Evolutionary conservation across 2,797 vertebrate genomes (phyloP).

Genomic region (Enoplosus armatus): DNA sequence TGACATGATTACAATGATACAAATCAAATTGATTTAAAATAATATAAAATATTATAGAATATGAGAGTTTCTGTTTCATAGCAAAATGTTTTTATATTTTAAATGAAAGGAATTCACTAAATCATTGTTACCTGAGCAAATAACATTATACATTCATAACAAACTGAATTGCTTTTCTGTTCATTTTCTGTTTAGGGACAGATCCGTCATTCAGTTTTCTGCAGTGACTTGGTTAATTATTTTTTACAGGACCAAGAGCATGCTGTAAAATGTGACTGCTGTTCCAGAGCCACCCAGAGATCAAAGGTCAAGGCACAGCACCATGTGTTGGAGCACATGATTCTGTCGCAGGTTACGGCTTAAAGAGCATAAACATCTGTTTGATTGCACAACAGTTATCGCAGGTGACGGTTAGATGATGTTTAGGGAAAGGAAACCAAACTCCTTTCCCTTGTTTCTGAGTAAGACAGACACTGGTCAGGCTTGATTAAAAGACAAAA

Average conservation of each 20-base stretch:
- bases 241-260: constrained; percentile 58
- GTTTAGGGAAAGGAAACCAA: constrained; percentile 19
- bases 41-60: neutral
- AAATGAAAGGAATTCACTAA: neutral
- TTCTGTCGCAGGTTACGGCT: constrained; percentile 38
- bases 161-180: constrained; percentile 13
- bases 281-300: constrained; percentile 64
- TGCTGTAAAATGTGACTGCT: constrained; percentile 77
- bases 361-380: constrained; percentile 55
- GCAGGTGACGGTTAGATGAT: constrained; percentile 24
- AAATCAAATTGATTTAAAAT: neutral
- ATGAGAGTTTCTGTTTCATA: neutral
- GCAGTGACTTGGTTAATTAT: constrained; percentile 77
- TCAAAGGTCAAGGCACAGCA: constrained; percentile 82
- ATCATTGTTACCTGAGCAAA: constrained; percentile 8
- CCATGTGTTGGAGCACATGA: constrained; percentile 72
- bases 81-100: neutral
- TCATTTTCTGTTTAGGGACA: constrained; percentile 41
- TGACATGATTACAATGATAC: neutral
- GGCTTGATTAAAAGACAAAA: neutral
- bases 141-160: constrained; percentile 6
- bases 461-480: neutral
- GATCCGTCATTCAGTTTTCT: constrained; percentile 11
- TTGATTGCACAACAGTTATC: constrained; percentile 56
- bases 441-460: neutral